Base-by-base conservation (phyloP, 1,140 invertebrate genomes). In the Ceratitis capitata region DNA sequence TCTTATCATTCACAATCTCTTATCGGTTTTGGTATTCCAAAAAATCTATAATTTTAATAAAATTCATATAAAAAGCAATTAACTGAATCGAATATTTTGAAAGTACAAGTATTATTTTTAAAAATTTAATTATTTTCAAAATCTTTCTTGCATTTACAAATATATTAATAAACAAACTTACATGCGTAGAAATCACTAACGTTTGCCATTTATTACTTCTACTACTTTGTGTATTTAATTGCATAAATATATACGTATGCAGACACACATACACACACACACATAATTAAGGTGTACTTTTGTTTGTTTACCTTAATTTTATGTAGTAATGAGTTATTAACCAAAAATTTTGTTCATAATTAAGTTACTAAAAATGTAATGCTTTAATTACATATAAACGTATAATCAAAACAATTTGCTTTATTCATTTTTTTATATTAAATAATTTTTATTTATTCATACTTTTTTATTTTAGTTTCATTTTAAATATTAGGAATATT, bases 341-440 rank as follows among this genome's bases (percentile, higher is more conserved):
- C 89, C 89, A 90, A 90, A 90, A 89, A 90, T 88, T 84, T 53
- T 90, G 87, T 89, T 88, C 88, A 88, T 88, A 88, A 89, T 90
- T 83, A 53, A 83, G 51, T 83, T 83, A 51, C 32, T 83, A 45
- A 53, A 53, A 51, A 83, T 83, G 51, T 83, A 83, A 53, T 78
- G 2, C 32, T 2, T n/a, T n/a, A 78, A 78, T 78, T 78, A 78
- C 69, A 45, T 29, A 61, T 10, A 45, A 39, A 83, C 26, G 32
- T 32, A 83, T 83, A 83, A 82, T 83, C 47, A 83, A 51, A 49
- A 35, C 19, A 1, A 47, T 64, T n/a, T 64, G 29, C 29, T 61
- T 61, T 26, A 29, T 61, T 53, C 0, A 53, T 53, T n/a, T n/a
- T 51, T 51, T 51, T 51, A 1, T 2, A 53, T 53, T n/a, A n/a